Evolutionary conservation across 2,113 vertebrate species (phyloP).

Genomic region (Epinephelus lanceolatus): DNA sequence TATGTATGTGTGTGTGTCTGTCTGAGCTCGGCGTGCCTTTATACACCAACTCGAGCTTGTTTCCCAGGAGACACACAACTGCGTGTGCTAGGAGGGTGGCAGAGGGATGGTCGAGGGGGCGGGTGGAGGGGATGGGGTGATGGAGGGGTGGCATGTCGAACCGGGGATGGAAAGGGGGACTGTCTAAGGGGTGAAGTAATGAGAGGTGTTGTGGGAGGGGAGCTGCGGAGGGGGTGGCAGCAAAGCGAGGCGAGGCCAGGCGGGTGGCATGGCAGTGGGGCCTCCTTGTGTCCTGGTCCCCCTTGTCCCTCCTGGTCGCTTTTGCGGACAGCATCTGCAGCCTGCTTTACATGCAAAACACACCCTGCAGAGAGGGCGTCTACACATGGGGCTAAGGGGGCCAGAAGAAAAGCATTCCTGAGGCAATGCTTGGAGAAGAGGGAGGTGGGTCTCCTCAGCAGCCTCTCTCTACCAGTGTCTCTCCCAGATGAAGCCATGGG

Average conservation of each 20-base stretch:
- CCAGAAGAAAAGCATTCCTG: conserved; percentile 83
- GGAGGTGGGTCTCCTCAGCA: conserved; percentile 80
- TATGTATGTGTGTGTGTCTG: conserved; percentile 37
- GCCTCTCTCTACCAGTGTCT: conserved; percentile 73
- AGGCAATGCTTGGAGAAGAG: conserved; percentile 80
- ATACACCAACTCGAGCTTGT: conserved; percentile 70
- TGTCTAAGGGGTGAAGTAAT: conserved; percentile 69
- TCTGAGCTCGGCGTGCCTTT: conserved; percentile 68
- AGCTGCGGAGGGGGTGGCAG: conserved; percentile 64
- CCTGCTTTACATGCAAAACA: conserved; percentile 86
- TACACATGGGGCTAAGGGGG: conserved; percentile 81
- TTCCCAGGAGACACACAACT: conserved; percentile 83
- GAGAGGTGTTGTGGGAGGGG: conserved; percentile 76
- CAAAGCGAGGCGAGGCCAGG: conserved; percentile 77
- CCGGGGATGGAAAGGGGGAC: conserved; percentile 47
- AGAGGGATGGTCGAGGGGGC: conserved; percentile 70
- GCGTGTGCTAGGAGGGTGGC: conserved; percentile 81
- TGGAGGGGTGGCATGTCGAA: conserved; percentile 73
- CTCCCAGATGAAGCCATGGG: conserved; percentile 71
- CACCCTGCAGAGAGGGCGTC: conserved; percentile 83
- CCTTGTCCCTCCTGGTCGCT: conserved; percentile 77
- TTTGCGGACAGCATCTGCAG: conserved; percentile 84
- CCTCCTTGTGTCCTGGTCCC: conserved; percentile 81
- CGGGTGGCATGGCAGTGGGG: conserved; percentile 81
- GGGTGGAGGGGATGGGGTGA: conserved; percentile 54